Conservation (phyloP, 2,113 vertebrate genomes). For the Hemibagrus wyckioides region DNA sequence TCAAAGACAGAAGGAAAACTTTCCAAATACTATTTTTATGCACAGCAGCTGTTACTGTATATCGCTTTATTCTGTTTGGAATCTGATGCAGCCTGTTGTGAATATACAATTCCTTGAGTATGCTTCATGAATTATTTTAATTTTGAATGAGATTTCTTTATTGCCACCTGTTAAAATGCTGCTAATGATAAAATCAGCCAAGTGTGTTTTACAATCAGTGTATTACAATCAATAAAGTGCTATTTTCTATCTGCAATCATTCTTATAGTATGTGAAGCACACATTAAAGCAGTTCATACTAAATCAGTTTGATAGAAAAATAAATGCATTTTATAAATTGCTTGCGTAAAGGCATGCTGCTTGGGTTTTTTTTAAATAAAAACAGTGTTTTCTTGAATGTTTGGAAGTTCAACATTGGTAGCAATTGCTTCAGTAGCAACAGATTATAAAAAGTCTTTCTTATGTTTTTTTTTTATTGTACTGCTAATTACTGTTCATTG, state of each 20-base stretch:
- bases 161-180: constrained; percentile 32
- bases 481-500: neutral
- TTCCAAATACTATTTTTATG: neutral
- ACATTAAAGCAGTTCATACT: constrained; percentile 36
- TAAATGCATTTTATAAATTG: constrained; percentile 9
- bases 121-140: constrained; percentile 2
- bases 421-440: constrained; percentile 8
- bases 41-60: neutral
- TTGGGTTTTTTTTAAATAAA: constrained; percentile 8
- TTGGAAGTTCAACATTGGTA: constrained; percentile 6
- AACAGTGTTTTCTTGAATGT: constrained; percentile 1
- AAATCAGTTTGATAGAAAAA: constrained; percentile 9
- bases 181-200: constrained; percentile 47
- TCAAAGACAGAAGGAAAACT: neutral
- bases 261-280: constrained; percentile 23
- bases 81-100: neutral
- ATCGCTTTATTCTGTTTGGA: neutral
- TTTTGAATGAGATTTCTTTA: constrained; percentile 30
- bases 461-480: neutral
- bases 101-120: neutral
- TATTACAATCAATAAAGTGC: constrained; percentile 46
- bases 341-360: constrained; percentile 6
- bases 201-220: constrained; percentile 32
- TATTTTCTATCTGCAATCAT: constrained; percentile 38
- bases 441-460: neutral